Conservation (phyloP, 1,140 invertebrate species). For the Solenopsis invicta region DNA sequence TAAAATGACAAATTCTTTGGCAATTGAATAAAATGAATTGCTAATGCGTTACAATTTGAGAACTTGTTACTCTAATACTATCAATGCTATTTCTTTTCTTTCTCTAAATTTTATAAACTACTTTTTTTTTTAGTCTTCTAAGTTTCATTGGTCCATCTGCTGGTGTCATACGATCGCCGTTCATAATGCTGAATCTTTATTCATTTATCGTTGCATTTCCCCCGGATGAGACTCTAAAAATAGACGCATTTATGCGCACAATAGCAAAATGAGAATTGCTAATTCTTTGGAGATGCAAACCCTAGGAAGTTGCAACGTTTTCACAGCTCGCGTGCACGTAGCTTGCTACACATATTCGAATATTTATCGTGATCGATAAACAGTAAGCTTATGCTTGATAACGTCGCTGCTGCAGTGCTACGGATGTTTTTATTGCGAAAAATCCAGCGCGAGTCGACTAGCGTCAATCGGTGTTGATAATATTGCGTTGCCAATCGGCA, state of each 20-base stretch:
- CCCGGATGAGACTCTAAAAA: background rate
- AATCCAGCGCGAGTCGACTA: background rate
- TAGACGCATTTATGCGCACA: background rate
- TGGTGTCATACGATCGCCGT: background rate
- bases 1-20: background rate
- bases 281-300: background rate
- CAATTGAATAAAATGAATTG: too few species aligned
- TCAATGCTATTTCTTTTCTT: too few species aligned
- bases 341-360: background rate
- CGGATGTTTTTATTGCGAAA: background rate
- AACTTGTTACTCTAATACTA: too few species aligned
- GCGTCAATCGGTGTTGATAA: conserved; percentile 7
- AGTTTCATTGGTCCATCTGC: background rate
- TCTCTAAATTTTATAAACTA: background rate
- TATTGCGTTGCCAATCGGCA: background rate
- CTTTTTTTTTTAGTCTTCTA: background rate
- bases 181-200: background rate
- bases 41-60: too few species aligned
- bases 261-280: background rate
- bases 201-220: background rate
- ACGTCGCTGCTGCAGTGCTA: background rate
- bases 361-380: background rate
- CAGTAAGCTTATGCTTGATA: background rate
- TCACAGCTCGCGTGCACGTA: background rate
- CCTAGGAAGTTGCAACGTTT: background rate